Percentiles rank a stretch among this genome's conserved stretches.
These are phyloP conservation scores for Desmodus rotundus DNA, from an alignment of 2,113 vertebrate species.

Conservation along the genomic window DNA sequence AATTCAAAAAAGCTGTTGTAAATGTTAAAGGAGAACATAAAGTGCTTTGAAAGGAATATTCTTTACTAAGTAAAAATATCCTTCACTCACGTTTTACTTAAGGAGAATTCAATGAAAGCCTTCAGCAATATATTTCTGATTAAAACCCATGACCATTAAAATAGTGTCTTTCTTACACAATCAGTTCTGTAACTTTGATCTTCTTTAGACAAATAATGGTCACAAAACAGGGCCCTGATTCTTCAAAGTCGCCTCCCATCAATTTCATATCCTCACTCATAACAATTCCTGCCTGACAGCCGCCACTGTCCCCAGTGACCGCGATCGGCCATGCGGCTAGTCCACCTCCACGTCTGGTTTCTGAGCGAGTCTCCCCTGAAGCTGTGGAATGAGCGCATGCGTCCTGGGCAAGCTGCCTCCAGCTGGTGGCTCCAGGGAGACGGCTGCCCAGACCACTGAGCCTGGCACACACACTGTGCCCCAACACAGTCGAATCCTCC, in stretches of 20 bases:
- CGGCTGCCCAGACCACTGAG: neutral
- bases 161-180: neutral
- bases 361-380: neutral
- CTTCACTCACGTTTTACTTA: neutral
- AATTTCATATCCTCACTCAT: neutral
- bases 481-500: fast-evolving
- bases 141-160: neutral
- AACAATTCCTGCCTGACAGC: neutral
- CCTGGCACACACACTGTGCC: fast-evolving
- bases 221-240: neutral
- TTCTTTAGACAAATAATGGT: neutral
- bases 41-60: neutral
- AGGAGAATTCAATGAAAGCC: neutral
- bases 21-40: neutral
- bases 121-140: neutral
- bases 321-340: too few species aligned
- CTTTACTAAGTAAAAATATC: neutral
- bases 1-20: neutral
- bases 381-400: neutral
- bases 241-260: neutral
- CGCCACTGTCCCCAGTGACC: too few species aligned
- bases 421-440: neutral
- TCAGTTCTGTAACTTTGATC: neutral
- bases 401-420: neutral
- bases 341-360: neutral